Conservation (phyloP, 2,797 vertebrate species). For the Peromyscus aztecus region DNA sequence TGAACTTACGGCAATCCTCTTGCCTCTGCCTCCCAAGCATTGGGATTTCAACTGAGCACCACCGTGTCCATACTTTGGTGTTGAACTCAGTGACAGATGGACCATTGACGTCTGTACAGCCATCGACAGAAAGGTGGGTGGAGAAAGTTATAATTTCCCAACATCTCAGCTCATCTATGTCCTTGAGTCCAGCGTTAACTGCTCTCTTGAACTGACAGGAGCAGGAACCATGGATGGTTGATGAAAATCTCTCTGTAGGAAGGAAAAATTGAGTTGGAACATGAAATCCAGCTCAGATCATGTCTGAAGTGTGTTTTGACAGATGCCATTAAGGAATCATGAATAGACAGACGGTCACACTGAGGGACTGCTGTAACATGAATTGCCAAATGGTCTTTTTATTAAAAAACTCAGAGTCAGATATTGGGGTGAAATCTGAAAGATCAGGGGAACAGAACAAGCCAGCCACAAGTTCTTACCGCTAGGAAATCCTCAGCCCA, state of each 20-base stretch:
- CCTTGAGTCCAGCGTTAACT: background rate
- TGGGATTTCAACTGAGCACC: background rate
- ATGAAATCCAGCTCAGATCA: background rate
- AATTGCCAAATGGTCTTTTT: no score
- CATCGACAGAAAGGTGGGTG: background rate
- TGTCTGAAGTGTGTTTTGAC: background rate
- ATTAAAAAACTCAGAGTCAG: no score
- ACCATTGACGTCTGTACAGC: background rate
- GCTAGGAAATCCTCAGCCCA: no score
- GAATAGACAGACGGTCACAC: background rate
- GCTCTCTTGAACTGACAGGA: background rate
- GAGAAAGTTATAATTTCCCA: background rate
- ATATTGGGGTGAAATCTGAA: no score
- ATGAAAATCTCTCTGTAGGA: background rate
- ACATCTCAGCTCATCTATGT: background rate
- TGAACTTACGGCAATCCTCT: background rate
- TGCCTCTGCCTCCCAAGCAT: background rate
- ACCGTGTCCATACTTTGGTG: no score
- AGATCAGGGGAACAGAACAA: no score
- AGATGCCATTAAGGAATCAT: background rate
- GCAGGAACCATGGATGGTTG: background rate
- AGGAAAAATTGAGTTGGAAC: background rate
- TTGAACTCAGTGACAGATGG: background rate
- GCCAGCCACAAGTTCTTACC: no score
- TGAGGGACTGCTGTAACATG: background rate